Evolutionary conservation across 1,140 invertebrate genomes (phyloP).

Genomic region (Dysdera silvatica): DNA sequence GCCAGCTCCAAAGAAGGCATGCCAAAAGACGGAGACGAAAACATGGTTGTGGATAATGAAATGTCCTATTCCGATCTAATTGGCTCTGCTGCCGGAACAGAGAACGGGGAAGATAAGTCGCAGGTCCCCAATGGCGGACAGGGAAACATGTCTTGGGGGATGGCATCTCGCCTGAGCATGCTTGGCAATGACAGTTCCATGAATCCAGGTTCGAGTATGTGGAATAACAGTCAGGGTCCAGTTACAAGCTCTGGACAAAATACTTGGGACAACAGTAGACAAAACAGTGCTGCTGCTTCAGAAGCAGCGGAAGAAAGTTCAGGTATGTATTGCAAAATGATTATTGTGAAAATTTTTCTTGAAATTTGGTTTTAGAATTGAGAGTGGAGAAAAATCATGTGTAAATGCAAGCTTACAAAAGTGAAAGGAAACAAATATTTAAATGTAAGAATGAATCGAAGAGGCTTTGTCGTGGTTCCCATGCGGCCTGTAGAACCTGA

Average conservation of each 20-base stretch:
- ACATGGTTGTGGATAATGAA: slow-evolving; percentile 10
- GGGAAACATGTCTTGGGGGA: background rate
- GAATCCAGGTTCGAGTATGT: background rate
- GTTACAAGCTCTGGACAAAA: background rate
- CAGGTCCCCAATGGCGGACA: background rate
- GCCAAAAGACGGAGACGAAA: slow-evolving; percentile 1
- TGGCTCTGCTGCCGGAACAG: slow-evolving; percentile 12
- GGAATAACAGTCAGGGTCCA: slow-evolving; percentile 17
- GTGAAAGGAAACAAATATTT: too few species aligned
- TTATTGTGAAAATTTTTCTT: too few species aligned
- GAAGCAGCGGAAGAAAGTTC: too few species aligned
- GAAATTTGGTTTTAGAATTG: too few species aligned
- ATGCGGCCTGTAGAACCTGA: too few species aligned
- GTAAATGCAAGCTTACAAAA: too few species aligned
- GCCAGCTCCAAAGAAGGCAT: too few species aligned
- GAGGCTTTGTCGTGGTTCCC: too few species aligned
- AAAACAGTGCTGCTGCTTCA: background rate
- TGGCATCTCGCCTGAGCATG: slow-evolving; percentile 9
- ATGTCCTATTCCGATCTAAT: slow-evolving; percentile 4
- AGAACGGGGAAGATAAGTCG: slow-evolving; percentile 2
- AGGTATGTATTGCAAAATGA: too few species aligned
- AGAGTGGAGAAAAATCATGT: too few species aligned
- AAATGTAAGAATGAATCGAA: too few species aligned
- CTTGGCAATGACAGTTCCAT: slow-evolving; percentile 20
- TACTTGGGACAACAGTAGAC: background rate